Conservation (phyloP, 2,113 vertebrate genomes). For the Osmerus eperlanus region DNA sequence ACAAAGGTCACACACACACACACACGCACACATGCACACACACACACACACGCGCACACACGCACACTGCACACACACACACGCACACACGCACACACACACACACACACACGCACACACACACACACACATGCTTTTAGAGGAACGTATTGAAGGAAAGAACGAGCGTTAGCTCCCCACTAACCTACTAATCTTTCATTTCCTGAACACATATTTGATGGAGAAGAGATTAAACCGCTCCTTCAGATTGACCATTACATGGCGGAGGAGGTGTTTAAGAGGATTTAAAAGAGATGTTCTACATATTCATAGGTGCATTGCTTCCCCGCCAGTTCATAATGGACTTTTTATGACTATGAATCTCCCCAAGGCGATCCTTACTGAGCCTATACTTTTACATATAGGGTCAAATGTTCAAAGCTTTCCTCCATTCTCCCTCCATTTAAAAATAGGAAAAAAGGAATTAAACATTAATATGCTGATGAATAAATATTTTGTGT, state of each 20-base stretch:
- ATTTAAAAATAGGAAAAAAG: constrained; percentile 49
- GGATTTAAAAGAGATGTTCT: background rate
- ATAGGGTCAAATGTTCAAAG: constrained; percentile 72
- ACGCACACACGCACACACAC: no score
- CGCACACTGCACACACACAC: no score
- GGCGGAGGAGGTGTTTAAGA: background rate
- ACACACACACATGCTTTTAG: no score
- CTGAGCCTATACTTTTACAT: constrained; percentile 65
- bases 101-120: no score
- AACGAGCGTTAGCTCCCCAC: no score
- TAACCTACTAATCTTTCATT: no score
- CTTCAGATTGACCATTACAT: background rate
- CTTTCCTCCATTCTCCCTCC: constrained; percentile 49
- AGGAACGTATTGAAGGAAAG: no score
- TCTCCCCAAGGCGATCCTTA: constrained; percentile 49
- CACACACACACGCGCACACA: no score
- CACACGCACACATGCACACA: no score
- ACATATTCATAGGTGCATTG: constrained; percentile 1
- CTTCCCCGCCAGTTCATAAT: constrained; percentile 44
- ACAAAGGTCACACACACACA: no score
- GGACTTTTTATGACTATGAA: constrained; percentile 21
- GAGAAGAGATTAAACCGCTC: background rate
- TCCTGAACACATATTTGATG: no score
- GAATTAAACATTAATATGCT: constrained; percentile 72
- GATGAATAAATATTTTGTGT: constrained; percentile 75